Evolutionary conservation across 2,888 invertebrate species (phyloP), one percentile per base, ranked within the genome.

Genomic region (Drosophila cyrtoloma): DNA sequence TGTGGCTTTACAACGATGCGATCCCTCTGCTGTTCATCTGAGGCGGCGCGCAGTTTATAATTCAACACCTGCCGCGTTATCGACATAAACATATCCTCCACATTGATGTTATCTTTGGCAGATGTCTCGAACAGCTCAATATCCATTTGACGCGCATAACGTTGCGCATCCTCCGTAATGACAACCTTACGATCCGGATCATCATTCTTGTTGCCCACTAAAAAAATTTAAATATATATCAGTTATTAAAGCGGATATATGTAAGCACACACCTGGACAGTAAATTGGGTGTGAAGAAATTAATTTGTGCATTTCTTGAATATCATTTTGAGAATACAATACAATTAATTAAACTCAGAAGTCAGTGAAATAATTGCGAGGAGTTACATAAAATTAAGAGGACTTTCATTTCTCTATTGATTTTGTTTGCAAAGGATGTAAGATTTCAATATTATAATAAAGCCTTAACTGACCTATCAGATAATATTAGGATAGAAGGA

Each of bases 31-130:
- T 91, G 92, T 66, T 93, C 93, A 71, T 93, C 92, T 75, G 93
- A 90, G 74, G 93, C 93, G 80, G 87, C 92, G 74, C 92, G 91
- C 76, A 93, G 81, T 89, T 94, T 94, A 79, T 94, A 93, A 70
- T 92, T 91, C 63, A 94, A 86, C 78, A 94, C 94, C 91, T 93
- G 93, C 80, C 92, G 88, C 74, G 96, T 96, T 89, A 96, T 95
- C 82, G 95, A 95, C 92, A 96, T 94, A 93, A 96, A 96, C 96
- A 99, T 99, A 95, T 99, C 99, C 94, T 99, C 99, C 67, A 99
- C 99, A 94, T 99, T 99, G 91, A 98, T 96, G 94, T 99, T 99
- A 93, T 99, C 99, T 95, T 99, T 99, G 93, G 99, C 99, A 92
- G 98, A 99, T 79, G 99, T 99, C 94, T 99, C 99, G 94, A 98